A percentile compares a stretch with the other conserved stretches of the same genome.
phyloP scores from a whole-genome alignment of 92 coral and sea anemone species.

The Heliopora coerulea region DNA sequence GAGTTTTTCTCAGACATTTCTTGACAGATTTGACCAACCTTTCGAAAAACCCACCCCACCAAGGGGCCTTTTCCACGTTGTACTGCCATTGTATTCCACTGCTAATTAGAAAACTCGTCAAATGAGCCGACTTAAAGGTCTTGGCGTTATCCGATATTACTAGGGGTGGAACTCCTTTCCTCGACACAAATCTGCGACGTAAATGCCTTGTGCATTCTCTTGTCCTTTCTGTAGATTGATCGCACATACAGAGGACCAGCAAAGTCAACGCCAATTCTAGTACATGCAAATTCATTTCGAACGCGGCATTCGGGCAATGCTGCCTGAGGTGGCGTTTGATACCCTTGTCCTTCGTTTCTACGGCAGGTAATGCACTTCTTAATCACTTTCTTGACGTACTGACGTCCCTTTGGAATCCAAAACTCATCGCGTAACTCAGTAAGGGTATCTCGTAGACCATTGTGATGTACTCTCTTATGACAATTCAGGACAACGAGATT shows the following conservation, averaged over 20 bases:
- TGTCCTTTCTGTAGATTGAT: constrained; percentile 32
- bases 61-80: constrained; percentile 45
- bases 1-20: constrained; percentile 41
- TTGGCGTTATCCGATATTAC: too few species aligned
- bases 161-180: too few species aligned
- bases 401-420: constrained; percentile 47
- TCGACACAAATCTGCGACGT: too few species aligned
- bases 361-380: constrained; percentile 40
- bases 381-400: constrained; percentile 44
- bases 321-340: constrained; percentile 37
- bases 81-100: constrained; percentile 33
- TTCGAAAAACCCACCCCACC: constrained; percentile 51
- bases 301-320: constrained; percentile 52
- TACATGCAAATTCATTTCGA: constrained; percentile 33
- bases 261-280: constrained; percentile 42
- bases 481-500: constrained; percentile 41
- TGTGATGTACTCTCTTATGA: constrained; percentile 53
- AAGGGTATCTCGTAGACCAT: constrained; percentile 58
- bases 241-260: constrained; percentile 49
- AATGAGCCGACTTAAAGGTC: too few species aligned
- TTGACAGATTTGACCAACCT: constrained; percentile 37
- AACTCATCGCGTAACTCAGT: constrained; percentile 44
- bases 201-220: too few species aligned
- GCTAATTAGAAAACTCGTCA: too few species aligned
- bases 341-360: constrained; percentile 38